Percentiles rank a stretch among this genome's conserved stretches.
Evolutionary conservation across 2,888 invertebrate species (phyloP).

Genomic region (Acronicta alni): DNA sequence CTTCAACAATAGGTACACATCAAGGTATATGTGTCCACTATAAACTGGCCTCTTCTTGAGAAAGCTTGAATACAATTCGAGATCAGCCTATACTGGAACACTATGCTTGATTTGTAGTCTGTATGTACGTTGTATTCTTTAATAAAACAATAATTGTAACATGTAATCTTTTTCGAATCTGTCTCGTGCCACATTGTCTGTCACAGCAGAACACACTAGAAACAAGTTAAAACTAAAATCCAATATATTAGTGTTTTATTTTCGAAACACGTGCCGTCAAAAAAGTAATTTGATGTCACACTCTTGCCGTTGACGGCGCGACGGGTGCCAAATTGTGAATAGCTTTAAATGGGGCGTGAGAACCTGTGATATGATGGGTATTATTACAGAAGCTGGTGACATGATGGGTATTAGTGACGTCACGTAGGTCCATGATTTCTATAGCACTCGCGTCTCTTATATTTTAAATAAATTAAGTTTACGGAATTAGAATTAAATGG

Average conservation of each 20-base stretch:
- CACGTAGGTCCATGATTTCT: too few species aligned
- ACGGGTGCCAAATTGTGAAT: constrained; percentile 42
- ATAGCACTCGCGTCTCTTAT: not conserved
- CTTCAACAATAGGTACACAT: too few species aligned
- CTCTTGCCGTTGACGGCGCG: constrained; percentile 13
- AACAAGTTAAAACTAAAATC: constrained; percentile 23
- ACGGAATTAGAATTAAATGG: too few species aligned
- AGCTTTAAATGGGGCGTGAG: too few species aligned
- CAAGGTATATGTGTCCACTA: too few species aligned
- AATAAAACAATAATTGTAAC: constrained; percentile 33
- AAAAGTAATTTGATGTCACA: constrained; percentile 32
- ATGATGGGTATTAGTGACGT: not conserved
- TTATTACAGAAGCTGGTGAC: not conserved
- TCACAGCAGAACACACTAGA: constrained; percentile 13
- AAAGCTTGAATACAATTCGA: too few species aligned
- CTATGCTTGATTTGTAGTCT: too few species aligned
- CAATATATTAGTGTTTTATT: constrained; percentile 28
- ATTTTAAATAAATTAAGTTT: too few species aligned
- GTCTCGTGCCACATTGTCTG: constrained; percentile 10
- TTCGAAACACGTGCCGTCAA: constrained; percentile 21
- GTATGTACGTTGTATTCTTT: constrained; percentile 38
- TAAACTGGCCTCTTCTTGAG: too few species aligned
- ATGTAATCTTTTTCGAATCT: constrained; percentile 29
- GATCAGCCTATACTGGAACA: too few species aligned
- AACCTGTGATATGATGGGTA: constrained; percentile 10